These are phyloP conservation scores for Stegostoma tigrinum DNA, from an alignment of 2,113 vertebrate genomes.

Conservation along the genomic window DNA sequence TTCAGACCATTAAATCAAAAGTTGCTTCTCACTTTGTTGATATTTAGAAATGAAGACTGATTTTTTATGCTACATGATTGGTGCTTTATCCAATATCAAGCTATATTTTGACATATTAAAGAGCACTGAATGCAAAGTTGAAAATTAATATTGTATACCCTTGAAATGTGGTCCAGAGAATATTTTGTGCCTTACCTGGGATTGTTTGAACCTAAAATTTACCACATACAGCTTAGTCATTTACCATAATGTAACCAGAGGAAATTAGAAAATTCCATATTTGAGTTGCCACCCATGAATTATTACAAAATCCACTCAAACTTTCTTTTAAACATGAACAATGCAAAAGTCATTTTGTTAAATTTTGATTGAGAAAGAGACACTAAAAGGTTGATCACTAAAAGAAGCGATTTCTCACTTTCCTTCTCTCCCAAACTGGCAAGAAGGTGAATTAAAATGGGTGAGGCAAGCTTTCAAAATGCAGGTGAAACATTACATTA, in stretches of 20 bases:
- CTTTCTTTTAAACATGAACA: not conserved
- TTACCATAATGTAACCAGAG: not conserved
- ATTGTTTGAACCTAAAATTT: not conserved
- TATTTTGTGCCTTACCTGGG: slow-evolving; percentile 14
- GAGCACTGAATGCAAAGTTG: not conserved
- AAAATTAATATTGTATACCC: not conserved
- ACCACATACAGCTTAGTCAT: not conserved
- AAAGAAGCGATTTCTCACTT: not conserved
- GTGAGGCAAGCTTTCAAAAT: not conserved
- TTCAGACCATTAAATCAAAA: not conserved
- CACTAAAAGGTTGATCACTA: not conserved
- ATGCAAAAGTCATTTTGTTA: not conserved
- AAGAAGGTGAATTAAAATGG: slow-evolving; percentile 11
- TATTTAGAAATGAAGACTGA: not conserved
- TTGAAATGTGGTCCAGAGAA: not conserved
- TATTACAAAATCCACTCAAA: not conserved
- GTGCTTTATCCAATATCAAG: not conserved
- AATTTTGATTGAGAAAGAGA: not conserved
- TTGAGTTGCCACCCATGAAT: not conserved
- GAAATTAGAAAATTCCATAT: slow-evolving; percentile 19
- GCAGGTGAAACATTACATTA: not conserved
- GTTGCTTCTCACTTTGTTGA: not conserved
- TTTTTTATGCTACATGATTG: not conserved
- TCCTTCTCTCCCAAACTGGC: not conserved
- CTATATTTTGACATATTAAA: not conserved